These are phyloP conservation scores for Cephalopachus bancanus DNA, from an alignment of 2,797 vertebrate species.

Conservation along the genomic window DNA sequence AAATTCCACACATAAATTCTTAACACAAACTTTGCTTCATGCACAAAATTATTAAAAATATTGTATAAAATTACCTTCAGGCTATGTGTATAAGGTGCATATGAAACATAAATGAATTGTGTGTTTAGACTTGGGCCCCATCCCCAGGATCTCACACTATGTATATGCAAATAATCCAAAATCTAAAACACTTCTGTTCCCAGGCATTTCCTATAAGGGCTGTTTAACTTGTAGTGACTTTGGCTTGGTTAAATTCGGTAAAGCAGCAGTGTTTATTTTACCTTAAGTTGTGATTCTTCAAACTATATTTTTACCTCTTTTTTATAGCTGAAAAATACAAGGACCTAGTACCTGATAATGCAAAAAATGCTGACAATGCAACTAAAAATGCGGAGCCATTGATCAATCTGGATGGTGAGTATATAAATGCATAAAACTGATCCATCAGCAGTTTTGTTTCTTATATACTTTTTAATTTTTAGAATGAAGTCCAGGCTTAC, in stretches of 20 bases:
- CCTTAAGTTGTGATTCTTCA: conserved; percentile 58
- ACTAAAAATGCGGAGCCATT: conserved; percentile 93
- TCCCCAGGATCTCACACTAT: not conserved
- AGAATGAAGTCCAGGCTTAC: conserved; percentile 28
- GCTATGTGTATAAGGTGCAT: not conserved
- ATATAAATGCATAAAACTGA: not conserved
- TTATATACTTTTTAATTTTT: not conserved
- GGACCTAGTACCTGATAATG: conserved; percentile 91
- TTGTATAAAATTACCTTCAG: not conserved
- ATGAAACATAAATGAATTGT: not conserved
- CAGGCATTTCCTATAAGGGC: not conserved
- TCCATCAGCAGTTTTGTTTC: not conserved
- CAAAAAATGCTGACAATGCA: conserved; percentile 89
- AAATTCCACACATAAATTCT: not conserved
- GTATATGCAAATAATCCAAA: not conserved
- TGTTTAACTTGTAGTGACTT: not conserved
- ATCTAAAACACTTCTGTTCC: not conserved
- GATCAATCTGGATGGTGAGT: conserved; percentile 96
- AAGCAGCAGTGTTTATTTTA: conserved; percentile 55
- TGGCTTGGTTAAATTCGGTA: conserved; percentile 27
- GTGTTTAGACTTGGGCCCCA: not conserved
- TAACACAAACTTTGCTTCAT: not conserved
- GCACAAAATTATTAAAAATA: not conserved
- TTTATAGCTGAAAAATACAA: conserved; percentile 96
- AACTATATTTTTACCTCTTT: conserved; percentile 59